Conservation (phyloP, 2,888 invertebrate genomes). For the Aplocera efformata region DNA sequence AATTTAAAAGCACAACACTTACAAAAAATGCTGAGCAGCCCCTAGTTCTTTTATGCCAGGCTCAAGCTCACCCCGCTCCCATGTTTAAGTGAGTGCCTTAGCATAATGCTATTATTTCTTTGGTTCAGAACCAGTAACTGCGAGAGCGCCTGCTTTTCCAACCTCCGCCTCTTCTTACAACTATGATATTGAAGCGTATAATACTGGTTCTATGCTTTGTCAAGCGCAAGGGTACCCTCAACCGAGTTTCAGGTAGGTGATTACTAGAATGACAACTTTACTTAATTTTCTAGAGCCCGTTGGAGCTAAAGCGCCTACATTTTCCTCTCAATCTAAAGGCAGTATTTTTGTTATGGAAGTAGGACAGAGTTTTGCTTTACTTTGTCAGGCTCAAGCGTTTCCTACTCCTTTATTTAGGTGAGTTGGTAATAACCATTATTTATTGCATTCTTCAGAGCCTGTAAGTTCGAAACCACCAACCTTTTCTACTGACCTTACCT, state of each 20-base stretch:
- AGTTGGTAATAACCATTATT: slow-evolving; percentile 41
- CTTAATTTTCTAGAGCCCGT: slow-evolving; percentile 75
- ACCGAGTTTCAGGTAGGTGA: slow-evolving; percentile 83
- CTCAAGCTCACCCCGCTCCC: slow-evolving; percentile 85
- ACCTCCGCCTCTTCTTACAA: slow-evolving; percentile 75
- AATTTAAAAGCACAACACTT: slow-evolving; percentile 81
- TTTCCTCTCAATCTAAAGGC: slow-evolving; percentile 82
- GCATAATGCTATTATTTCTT: slow-evolving; percentile 34
- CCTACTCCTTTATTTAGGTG: slow-evolving; percentile 84
- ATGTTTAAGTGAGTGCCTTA: slow-evolving; percentile 82
- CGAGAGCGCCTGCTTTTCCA: slow-evolving; percentile 73
- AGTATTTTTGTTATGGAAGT: slow-evolving; percentile 81
- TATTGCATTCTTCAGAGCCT: slow-evolving; percentile 75
- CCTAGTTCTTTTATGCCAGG: slow-evolving; percentile 84
- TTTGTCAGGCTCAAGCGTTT: slow-evolving; percentile 83
- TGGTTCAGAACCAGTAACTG: slow-evolving; percentile 73
- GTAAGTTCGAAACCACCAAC: slow-evolving; percentile 82
- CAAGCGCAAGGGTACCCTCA: slow-evolving; percentile 82
- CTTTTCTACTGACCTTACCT: slow-evolving; percentile 81
- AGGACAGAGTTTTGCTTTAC: slow-evolving; percentile 80
- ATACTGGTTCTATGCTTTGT: slow-evolving; percentile 74
- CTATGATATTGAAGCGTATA: slow-evolving; percentile 60
- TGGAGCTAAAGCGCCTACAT: slow-evolving; percentile 82
- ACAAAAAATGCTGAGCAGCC: slow-evolving; percentile 75
- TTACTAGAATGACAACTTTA: slow-evolving; percentile 27